Base-by-base conservation (phyloP, 1,140 invertebrate genomes). In the Solenopsis invicta region DNA sequence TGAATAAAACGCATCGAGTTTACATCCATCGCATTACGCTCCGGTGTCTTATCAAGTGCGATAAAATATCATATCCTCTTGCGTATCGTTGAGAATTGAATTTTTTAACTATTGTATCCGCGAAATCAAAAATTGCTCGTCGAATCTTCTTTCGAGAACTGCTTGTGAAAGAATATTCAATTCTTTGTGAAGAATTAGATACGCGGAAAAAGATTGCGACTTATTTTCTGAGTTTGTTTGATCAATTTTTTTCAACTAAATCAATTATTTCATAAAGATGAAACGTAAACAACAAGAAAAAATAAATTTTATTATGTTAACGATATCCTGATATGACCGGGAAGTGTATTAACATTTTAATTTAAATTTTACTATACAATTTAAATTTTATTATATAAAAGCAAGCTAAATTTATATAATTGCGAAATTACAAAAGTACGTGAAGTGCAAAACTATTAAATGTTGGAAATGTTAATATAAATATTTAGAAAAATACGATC, bases 21-120 rank as follows among this genome's bases (percentile, higher is more conserved):
- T 84, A 67, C 69, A 74, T 62, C 41, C 41, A 48, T 84, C 67
- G 69, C 41, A 13, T 69, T 41, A 56, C 80, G 9, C 9, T 8
- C 48, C 34, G 62, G 37, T 48, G 29, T 62, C n/a, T 74, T 21
- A 62, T 61, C 56, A 37, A 21, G 12, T 6, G 21, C 41, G 8
- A 34, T 24, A 29, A 29, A 29, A 29, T 29, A 29, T 52, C 16
- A 37, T 24, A 37, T 56, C 24, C 37, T 61, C 29, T 48, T 8
- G 48, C 21, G 21, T 50, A 71, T n/a, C 41, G 6, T 56, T 29
- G 13, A 37, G 2, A 48, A 69, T 50, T 69, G 41, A 0, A 69
- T 69, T 75, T 61, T 50, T 61, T 21, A 12, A 82, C 12, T 21
- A 10, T 29, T 34, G 18, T 59, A 37, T 61, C 9, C 10, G n/a